Conservation (phyloP, 1,140 invertebrate species). For the Elymnias hypermnestra region DNA sequence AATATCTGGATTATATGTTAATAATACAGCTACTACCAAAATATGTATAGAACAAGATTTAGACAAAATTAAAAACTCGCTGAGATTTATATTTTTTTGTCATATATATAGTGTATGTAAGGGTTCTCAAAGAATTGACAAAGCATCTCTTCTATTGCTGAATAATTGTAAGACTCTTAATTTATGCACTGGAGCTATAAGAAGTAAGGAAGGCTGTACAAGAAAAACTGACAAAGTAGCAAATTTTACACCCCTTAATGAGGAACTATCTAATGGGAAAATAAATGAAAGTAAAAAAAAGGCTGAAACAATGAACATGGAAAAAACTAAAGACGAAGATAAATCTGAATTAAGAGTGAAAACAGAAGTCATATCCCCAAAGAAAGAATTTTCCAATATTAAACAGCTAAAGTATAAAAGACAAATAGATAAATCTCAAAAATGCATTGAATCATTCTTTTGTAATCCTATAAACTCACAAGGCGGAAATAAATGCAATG, state of each 20-base stretch:
- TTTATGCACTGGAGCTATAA: constrained; percentile 51
- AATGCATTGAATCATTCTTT: constrained; percentile 57
- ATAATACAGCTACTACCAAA: constrained; percentile 37
- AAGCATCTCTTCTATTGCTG: constrained; percentile 32
- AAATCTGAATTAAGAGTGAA: constrained; percentile 19
- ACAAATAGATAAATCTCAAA: constrained; percentile 35
- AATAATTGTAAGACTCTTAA: constrained; percentile 53
- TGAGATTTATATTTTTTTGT: constrained; percentile 46
- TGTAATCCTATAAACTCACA: constrained; percentile 33
- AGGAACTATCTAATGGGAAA: too few relatives aligned
- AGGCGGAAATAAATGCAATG: constrained; percentile 26
- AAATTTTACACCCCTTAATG: too few relatives aligned
- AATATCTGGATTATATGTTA: constrained; percentile 42
- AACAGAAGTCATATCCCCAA: constrained; percentile 29
- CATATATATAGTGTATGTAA: constrained; percentile 58
- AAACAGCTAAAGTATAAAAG: constrained; percentile 16
- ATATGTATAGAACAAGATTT: constrained; percentile 47
- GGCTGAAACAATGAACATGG: constrained; percentile 3
- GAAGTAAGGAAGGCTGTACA: constrained; percentile 43
- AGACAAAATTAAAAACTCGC: constrained; percentile 24
- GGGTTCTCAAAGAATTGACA: constrained; percentile 36
- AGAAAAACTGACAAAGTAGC: constrained; percentile 40
- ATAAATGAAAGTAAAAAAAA: neutral
- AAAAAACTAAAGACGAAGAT: too few relatives aligned
- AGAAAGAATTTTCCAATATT: constrained; percentile 25